These are phyloP conservation scores for Tipula vernalis DNA, from an alignment of 2,888 invertebrate species.

Conservation along the genomic window DNA sequence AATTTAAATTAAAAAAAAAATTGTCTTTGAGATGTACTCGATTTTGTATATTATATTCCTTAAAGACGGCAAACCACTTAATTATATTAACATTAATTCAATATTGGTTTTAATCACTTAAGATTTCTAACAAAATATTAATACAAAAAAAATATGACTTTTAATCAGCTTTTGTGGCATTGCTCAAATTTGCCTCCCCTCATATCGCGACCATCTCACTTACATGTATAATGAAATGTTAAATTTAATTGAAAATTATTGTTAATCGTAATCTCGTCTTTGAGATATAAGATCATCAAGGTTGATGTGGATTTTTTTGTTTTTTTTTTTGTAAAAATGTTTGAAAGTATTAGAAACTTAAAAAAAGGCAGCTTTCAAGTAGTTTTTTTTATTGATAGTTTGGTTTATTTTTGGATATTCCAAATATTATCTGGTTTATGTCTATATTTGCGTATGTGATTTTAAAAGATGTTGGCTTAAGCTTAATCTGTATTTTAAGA, in stretches of 20 bases:
- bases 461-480: not conserved
- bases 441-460: not conserved
- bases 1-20: not conserved
- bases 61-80: not conserved
- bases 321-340: not conserved
- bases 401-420: not conserved
- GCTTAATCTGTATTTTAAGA: not conserved
- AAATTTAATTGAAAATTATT: not conserved
- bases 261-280: not conserved
- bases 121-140: not conserved
- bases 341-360: not conserved
- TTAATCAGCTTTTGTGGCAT: not conserved
- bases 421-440: not conserved
- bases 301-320: not conserved
- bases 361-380: not conserved
- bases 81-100: not conserved
- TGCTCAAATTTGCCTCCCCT: not conserved
- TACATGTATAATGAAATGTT: not conserved
- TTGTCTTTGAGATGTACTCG: not conserved
- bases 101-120: not conserved
- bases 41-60: not conserved
- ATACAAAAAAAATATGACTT: not conserved
- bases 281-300: not conserved
- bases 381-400: not conserved
- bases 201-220: not conserved